A percentile compares a stretch with the other conserved stretches of the same genome.
These are phyloP conservation scores for Andrena flavipes DNA, from an alignment of 2,888 invertebrate species.

Conservation along the genomic window DNA sequence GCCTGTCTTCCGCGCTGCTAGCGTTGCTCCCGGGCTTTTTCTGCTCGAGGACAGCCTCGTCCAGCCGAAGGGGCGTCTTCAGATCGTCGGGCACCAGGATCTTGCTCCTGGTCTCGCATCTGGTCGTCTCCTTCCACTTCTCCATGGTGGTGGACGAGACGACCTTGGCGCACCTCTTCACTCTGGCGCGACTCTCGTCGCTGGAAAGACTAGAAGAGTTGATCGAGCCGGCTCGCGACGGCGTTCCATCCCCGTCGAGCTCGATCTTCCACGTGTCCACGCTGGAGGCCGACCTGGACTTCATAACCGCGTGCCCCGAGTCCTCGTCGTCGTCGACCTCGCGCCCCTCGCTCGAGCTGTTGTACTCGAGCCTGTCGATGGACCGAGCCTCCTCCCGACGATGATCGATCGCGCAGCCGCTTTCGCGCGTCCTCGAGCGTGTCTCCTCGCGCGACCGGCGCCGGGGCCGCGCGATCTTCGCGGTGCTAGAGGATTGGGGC, in stretches of 20 bases:
- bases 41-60: slow-evolving; percentile 70
- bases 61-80: slow-evolving; percentile 79
- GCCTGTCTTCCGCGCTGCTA: slow-evolving; percentile 57
- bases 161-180: slow-evolving; percentile 76
- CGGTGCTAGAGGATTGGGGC: slow-evolving; percentile 78
- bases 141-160: slow-evolving; percentile 77
- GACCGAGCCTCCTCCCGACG: slow-evolving; percentile 65
- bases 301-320: slow-evolving; percentile 71
- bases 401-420: slow-evolving; percentile 60
- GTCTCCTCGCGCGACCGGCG: slow-evolving; percentile 77
- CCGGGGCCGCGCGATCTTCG: slow-evolving; percentile 74
- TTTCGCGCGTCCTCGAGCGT: slow-evolving; percentile 77
- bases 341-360: slow-evolving; percentile 30
- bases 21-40: slow-evolving; percentile 17
- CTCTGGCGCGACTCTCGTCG: slow-evolving; percentile 70
- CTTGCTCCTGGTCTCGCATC: slow-evolving; percentile 77
- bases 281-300: slow-evolving; percentile 78
- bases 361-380: slow-evolving; percentile 65
- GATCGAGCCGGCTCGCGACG: slow-evolving; percentile 66
- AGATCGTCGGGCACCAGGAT: slow-evolving; percentile 78
- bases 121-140: slow-evolving; percentile 79
- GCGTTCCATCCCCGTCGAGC: slow-evolving; percentile 65
- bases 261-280: slow-evolving; percentile 78
- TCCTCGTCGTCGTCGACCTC: neutral
- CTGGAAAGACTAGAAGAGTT: slow-evolving; percentile 74